These are phyloP conservation scores for Aurelia coerulea DNA, from an alignment of 30 jellyfish, hydroid and myxozoan genomes.

Conservation along the genomic window DNA sequence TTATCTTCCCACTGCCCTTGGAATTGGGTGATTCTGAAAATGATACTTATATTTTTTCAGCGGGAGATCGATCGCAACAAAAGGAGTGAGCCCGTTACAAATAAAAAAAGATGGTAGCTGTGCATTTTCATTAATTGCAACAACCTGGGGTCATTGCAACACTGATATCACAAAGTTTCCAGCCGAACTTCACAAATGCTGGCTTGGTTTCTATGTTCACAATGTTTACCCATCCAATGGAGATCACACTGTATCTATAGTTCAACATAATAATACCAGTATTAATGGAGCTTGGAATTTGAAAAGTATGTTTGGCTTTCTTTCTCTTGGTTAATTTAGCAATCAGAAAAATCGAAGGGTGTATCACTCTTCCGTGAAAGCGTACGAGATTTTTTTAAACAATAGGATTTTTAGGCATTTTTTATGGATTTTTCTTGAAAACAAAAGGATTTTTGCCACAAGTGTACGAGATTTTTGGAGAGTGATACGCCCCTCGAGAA, in stretches of 20 bases:
- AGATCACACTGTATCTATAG: neutral
- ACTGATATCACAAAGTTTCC: conserved; percentile 16
- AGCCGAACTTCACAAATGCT: conserved; percentile 26
- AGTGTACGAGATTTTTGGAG: too few species aligned
- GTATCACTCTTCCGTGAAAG: too few species aligned
- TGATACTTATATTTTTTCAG: neutral
- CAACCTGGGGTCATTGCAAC: neutral
- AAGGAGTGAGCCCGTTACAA: neutral
- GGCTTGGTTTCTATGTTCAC: neutral
- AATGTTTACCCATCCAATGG: neutral
- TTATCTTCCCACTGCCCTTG: too few species aligned
- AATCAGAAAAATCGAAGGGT: neutral
- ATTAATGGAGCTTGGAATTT: conserved; percentile 36
- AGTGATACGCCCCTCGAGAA: neutral
- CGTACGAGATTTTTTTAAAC: too few species aligned
- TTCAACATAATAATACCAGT: neutral
- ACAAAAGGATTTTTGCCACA: too few species aligned
- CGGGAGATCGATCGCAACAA: neutral
- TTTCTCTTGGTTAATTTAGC: neutral
- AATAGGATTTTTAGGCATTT: too few species aligned
- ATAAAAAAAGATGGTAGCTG: conserved; percentile 33
- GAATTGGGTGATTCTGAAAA: too few species aligned
- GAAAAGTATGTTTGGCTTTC: neutral
- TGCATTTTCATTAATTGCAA: neutral
- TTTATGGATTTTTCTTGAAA: too few species aligned